Evolutionary conservation across 23 tunicate genomes (phyloP), one percentile per base, ranked within the genome.

Genomic region (Diplosoma virens): DNA sequence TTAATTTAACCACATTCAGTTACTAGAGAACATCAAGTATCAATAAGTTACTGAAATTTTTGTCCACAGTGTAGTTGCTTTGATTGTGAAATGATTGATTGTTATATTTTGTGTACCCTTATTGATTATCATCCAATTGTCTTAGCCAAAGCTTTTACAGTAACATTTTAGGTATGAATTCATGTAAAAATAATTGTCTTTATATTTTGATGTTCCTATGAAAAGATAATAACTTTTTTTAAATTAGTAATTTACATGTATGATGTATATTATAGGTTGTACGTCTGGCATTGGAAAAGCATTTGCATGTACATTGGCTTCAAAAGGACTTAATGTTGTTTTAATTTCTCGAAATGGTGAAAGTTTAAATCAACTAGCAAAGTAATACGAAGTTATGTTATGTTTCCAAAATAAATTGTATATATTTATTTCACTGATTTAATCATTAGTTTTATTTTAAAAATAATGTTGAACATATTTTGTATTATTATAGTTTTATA

Each of bases 231-330:
- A 20, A 7, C 9, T 25, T 28, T 63, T 26, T 67, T 67, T 67
- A 45, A 9, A 45, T 16, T 45, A 16, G 11, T 45, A 11, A 9
- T 45, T 16, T 45, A 16, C 11, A 16, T 45, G 16, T 16, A 9
- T 45, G 52, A 45, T 45, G 34, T 3, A 9, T 11, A 24, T 36
- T 83, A 17, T 58, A 90, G 97, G 97, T 20, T 81, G 80, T 47
- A 90, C 97, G 3, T 48, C 81, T 0, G 97, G 97, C 5, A 79
- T 90, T 73, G 97, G 97, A 17, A 41, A 67, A 58, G 86, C 89
- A 17, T 90, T 90, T 66, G 78, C 63, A 20, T 26, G 35, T 14
- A 46, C 66, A 25, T 45, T 90, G 2, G 97, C 90, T 7, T 77
- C 84, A 2, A 58, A 58, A 24, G 90, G 90, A 25, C 53, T 90